A percentile compares a stretch with the other conserved stretches of the same genome.
These are phyloP conservation scores for Apamea crenata DNA, from an alignment of 2,888 invertebrate genomes.

Conservation along the genomic window DNA sequence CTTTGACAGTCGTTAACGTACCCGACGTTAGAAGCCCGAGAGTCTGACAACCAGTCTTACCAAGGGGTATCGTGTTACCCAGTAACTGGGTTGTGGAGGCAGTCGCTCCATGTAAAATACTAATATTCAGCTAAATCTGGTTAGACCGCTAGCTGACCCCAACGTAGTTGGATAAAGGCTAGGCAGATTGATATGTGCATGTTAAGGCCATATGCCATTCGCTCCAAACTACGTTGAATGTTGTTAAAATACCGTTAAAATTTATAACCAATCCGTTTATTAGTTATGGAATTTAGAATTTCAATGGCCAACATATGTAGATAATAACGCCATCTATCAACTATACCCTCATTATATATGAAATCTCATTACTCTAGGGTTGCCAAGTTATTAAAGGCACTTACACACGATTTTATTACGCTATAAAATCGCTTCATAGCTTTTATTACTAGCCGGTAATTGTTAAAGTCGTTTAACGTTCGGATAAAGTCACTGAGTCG, in stretches of 20 bases:
- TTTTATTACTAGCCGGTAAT: constrained; percentile 68
- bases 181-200: not conserved
- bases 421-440: constrained; percentile 64
- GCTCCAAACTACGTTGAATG: not conserved
- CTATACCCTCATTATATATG: constrained; percentile 33
- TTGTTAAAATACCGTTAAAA: constrained; percentile 7
- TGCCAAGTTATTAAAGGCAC: constrained; percentile 66
- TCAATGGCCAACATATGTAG: constrained; percentile 38
- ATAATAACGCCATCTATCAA: constrained; percentile 40
- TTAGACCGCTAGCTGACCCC: no score
- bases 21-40: no score
- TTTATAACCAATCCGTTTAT: constrained; percentile 19
- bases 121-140: no score
- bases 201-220: no score
- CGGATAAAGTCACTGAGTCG: constrained; percentile 61
- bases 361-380: constrained; percentile 57
- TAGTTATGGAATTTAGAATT: constrained; percentile 12
- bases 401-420: constrained; percentile 63
- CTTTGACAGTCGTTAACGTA: no score
- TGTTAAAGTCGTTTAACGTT: constrained; percentile 66
- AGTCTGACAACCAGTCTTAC: no score
- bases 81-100: no score
- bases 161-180: no score
- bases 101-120: no score
- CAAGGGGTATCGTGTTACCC: no score